Evolutionary conservation across 2,113 vertebrate species (phyloP), one percentile per base, ranked within the genome.

Genomic region (Oxyruncus cristatus): DNA sequence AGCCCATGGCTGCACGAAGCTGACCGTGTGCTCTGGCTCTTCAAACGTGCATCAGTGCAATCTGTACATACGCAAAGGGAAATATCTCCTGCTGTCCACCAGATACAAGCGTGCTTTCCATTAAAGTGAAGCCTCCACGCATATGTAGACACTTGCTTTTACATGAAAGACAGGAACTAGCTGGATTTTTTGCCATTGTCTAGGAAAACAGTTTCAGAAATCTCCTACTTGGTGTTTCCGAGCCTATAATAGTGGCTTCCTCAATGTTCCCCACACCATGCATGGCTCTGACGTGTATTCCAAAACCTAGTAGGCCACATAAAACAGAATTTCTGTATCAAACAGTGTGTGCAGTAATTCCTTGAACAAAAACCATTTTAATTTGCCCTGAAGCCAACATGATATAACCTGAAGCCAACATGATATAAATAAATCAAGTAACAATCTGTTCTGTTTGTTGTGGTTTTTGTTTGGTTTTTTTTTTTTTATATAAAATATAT

Each of bases 71-170:
- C 44, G 44, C 49, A 44, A 77, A 89, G 32, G 81, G 84, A 92
- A 95, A 83, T 92, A n/a, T 47, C 74, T 97, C 92, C 79, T 71
- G 53, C 76, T 95, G 85, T 41, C 79, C 77, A 65, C 87, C 82
- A 90, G 47, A 95, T 13, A 42, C 20, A 63, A 88, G 59, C 0
- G 0, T 88, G 58, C 24, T 92, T 95, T 79, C 76, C 84, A 75
- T 94, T 86, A 76, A 41, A 52, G 21, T 82, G 87, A 91, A 50
- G 17, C 52, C 55, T 87, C 56, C 71, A 59, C 42, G 8, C 61
- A 61, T 87, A n/a, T 91, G 92, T 71, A 81, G 37, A 32, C n/a
- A 76, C 19, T 77, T 77, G 50, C 78, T 44, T 74, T 75, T 68
- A 73, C 56, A 81, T 62, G 59, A 92, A 95, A 90, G 88, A 72